Evolutionary conservation across 1,140 invertebrate genomes (phyloP).

Genomic region (Macrobrachium nipponense): DNA sequence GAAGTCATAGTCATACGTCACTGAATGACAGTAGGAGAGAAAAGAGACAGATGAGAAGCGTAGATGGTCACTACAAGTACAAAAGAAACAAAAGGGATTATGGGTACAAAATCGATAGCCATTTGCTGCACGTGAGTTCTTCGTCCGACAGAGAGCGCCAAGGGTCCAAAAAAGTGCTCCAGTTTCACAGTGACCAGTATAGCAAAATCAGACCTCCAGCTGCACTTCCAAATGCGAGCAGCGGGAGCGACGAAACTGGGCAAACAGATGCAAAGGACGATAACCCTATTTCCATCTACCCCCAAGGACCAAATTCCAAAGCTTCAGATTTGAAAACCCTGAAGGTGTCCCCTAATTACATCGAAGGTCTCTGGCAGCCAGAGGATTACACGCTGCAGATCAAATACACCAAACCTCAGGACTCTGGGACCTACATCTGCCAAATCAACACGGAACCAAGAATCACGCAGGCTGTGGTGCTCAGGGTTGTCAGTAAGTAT

Average conservation of each 20-base stretch:
- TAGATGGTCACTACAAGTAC: too few species aligned
- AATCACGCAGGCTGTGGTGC: conserved; percentile 40
- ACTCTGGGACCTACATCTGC: conserved; percentile 60
- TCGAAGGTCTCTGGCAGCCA: conserved; percentile 55
- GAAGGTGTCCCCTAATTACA: conserved; percentile 47
- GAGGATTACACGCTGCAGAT: conserved; percentile 63
- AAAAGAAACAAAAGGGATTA: too few species aligned
- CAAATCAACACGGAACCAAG: conserved; percentile 62
- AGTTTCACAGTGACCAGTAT: neutral
- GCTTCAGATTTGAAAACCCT: conserved; percentile 5
- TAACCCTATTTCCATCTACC: conserved; percentile 44
- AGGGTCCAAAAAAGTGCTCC: too few species aligned
- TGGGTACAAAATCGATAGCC: too few species aligned
- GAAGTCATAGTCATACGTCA: too few species aligned
- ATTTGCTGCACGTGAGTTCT: too few species aligned
- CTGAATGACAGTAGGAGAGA: too few species aligned
- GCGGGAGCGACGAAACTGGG: neutral
- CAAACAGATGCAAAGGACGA: neutral
- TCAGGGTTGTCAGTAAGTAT: conserved; percentile 59
- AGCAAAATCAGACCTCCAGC: neutral
- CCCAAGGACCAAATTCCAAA: conserved; percentile 27
- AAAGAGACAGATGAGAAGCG: too few species aligned
- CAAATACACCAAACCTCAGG: conserved; percentile 46
- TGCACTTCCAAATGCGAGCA: neutral
- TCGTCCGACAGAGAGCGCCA: too few species aligned